Evolutionary conservation across 1,140 invertebrate genomes (phyloP).

Genomic region (Tachypleus tridentatus): DNA sequence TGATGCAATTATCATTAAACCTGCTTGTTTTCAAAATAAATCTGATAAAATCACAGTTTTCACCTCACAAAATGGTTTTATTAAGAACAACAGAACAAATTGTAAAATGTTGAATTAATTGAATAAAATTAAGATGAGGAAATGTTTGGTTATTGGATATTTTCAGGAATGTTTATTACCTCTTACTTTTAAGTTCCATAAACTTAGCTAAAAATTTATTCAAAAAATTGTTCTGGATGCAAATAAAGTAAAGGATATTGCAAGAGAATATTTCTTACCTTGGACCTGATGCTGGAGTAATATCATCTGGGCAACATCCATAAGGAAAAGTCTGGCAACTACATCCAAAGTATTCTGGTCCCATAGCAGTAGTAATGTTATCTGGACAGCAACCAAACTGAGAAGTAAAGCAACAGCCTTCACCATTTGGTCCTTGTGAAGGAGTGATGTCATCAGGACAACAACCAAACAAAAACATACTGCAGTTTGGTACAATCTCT

Average conservation of each 20-base stretch:
- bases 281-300: constrained; percentile 54
- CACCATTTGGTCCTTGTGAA: constrained; percentile 47
- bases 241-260: constrained; percentile 1
- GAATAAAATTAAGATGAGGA: too few species aligned
- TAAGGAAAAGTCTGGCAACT: constrained; percentile 28
- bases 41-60: too few species aligned
- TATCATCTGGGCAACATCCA: constrained; percentile 77
- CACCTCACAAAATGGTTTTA: too few species aligned
- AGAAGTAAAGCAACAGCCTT: constrained; percentile 62
- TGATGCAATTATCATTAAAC: too few species aligned
- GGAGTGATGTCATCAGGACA: constrained; percentile 75
- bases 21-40: too few species aligned
- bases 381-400: constrained; percentile 73
- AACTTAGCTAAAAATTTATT: too few species aligned
- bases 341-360: constrained; percentile 37
- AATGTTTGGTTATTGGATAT: too few species aligned
- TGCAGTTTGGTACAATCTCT: constrained; percentile 39
- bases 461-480: constrained; percentile 43
- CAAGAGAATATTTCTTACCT: constrained; percentile 27
- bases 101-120: too few species aligned
- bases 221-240: too few species aligned
- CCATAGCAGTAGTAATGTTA: constrained; percentile 42
- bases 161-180: too few species aligned
- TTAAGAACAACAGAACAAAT: too few species aligned
- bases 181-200: too few species aligned